Base-by-base conservation (phyloP, 2,797 vertebrate genomes). In the Tapirus indicus region DNA sequence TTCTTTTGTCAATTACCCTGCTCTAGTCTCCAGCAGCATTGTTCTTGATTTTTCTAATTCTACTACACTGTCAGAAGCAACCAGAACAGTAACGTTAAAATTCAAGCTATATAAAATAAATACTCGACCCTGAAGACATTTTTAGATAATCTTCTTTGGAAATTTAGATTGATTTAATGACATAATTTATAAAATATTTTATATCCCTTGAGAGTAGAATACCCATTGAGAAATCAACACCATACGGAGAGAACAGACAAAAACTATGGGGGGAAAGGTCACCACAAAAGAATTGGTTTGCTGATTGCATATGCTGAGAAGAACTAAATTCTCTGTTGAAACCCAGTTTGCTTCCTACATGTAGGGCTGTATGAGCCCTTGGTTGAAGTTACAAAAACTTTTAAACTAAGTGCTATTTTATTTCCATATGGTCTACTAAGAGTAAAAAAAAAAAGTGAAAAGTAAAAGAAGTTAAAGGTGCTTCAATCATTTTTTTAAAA, bases 161-260 rank as follows among this genome's bases (percentile, higher is more conserved):
- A 84, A 52, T 38, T 94, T 79, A 88, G 16, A 80, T 38, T 71
- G 44, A 93, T 71, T 85, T 27, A 92, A 56, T 56, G 54, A 91
- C 38, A 92, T 68, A 84, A 64, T 92, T 87, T 49, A 44, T 32
- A 91, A 94, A 35, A 77, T 58, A 64, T 16, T n/a, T 54, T 85
- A 83, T 75, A 69, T 69, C 25, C 23, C 56, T 14, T 38, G 52
- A 95, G 75, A 52, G 47, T 14, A 87, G 35, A 95, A 47, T 4
- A 21, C 4, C 71, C 6, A 72, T 58, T 80, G 35, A 97, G 27
- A 90, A 96, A 90, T 92, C 90, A 92, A 87, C 66, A 89, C 21
- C 4, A 47, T 12, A 8, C 27, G 14, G 25, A 84, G 44, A 41
- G 17, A 96, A 68, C 1, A 88, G 21, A 84, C 6, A 54, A 38